Percentiles rank a stretch among this genome's conserved stretches.
phyloP scores from a whole-genome alignment of 2,113 vertebrate genomes.

The human region DNA sequence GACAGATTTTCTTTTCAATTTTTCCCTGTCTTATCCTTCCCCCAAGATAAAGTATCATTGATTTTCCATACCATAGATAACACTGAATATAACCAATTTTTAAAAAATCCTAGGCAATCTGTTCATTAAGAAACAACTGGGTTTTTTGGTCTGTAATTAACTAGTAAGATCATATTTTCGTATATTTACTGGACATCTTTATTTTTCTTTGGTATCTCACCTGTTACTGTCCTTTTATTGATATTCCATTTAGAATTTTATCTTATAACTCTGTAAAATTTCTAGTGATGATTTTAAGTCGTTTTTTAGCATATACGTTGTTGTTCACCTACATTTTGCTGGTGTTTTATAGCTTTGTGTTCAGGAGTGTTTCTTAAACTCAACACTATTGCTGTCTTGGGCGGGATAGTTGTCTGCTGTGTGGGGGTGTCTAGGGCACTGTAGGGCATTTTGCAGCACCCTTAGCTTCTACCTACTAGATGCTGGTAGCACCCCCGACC shows the following conservation, averaged over 20 bases:
- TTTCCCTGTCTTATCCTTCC: background rate
- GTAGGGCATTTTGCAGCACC: background rate
- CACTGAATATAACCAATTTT: background rate
- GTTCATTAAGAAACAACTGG: background rate
- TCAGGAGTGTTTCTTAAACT: background rate
- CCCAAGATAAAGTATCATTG: background rate
- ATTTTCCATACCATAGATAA: background rate
- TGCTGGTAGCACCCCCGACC: background rate
- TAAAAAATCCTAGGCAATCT: background rate
- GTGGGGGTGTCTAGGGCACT: background rate
- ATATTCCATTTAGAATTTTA: background rate
- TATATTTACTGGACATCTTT: background rate
- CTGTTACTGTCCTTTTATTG: background rate
- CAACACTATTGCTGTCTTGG: background rate
- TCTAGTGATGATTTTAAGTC: background rate
- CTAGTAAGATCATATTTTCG: background rate
- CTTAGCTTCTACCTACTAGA: background rate
- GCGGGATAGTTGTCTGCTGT: background rate
- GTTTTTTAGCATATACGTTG: background rate
- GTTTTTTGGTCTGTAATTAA: background rate
- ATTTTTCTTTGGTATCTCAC: background rate
- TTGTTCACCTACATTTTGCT: background rate
- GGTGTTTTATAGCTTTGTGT: background rate
- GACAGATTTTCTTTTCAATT: background rate
- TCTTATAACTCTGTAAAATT: background rate